phyloP scores from a whole-genome alignment of 2,797 vertebrate species.

The Myotis vivesi region DNA sequence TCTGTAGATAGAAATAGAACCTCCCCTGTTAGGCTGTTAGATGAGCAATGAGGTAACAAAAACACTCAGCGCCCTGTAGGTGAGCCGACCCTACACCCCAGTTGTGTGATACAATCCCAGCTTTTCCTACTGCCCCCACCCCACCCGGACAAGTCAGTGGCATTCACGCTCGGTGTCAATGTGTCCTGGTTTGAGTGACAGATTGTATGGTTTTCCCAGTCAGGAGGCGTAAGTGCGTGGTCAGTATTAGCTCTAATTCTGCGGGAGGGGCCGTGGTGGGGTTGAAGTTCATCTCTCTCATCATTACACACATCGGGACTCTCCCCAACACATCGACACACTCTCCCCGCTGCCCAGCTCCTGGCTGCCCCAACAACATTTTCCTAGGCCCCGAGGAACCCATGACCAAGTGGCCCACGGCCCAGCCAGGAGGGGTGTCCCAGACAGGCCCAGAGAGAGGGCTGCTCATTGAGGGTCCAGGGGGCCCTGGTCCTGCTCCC shows the following conservation, averaged over 20 bases:
- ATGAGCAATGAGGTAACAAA: background rate
- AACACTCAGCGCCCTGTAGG: background rate
- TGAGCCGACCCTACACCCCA: too few species aligned
- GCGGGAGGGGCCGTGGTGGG: background rate
- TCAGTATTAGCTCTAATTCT: background rate
- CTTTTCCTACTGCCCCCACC: background rate
- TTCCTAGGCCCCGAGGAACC: background rate
- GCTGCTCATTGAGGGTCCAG: background rate
- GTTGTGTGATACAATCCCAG: background rate
- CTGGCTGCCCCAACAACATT: background rate
- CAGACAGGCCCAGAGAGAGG: background rate
- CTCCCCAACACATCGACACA: background rate
- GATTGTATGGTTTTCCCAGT: background rate
- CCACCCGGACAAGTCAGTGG: background rate
- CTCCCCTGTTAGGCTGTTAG: background rate
- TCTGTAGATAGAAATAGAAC: background rate
- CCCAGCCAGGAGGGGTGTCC: background rate
- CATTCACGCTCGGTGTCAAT: background rate
- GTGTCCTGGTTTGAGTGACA: background rate
- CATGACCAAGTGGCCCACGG: background rate
- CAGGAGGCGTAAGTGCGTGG: background rate
- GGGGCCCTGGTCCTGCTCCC: background rate
- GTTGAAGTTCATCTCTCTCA: background rate
- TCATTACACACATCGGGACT: background rate
- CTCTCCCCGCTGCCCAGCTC: background rate